A percentile compares a stretch with the other conserved stretches of the same genome.
Conservation (phyloP, 2,888 invertebrate genomes). For the Mesoligia furuncula region DNA sequence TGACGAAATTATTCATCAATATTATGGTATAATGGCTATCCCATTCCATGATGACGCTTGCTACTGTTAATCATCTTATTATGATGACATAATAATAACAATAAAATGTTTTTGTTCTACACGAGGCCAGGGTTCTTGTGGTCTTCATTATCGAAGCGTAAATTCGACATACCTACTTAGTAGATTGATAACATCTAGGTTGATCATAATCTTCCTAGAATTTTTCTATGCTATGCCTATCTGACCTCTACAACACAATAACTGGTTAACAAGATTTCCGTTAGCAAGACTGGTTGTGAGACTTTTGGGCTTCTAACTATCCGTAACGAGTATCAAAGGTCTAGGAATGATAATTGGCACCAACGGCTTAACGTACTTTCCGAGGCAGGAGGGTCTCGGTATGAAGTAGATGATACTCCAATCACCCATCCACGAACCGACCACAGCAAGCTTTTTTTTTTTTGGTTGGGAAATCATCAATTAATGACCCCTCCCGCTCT, state of each 20-base stretch:
- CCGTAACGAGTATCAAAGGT: neutral
- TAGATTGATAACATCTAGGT: neutral
- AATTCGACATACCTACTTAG: neutral
- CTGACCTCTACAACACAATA: neutral
- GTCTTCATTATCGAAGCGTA: slow-evolving; percentile 11
- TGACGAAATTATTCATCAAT: slow-evolving; percentile 70
- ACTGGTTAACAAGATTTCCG: neutral
- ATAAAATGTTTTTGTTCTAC: slow-evolving; percentile 45
- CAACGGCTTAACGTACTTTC: neutral
- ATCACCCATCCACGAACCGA: neutral
- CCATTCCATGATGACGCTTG: slow-evolving; percentile 54
- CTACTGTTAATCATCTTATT: slow-evolving; percentile 60
- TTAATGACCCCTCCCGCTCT: no score
- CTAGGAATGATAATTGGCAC: neutral
- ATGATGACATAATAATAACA: slow-evolving; percentile 50
- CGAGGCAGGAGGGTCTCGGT: neutral
- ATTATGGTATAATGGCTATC: slow-evolving; percentile 67
- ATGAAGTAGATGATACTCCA: neutral
- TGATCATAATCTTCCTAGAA: neutral
- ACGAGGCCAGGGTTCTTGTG: slow-evolving; percentile 11
- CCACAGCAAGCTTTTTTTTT: slow-evolving; percentile 3
- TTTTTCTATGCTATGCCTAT: neutral
- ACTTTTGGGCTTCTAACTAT: neutral
- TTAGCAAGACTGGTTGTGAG: neutral
- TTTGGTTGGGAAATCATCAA: no score